Evolutionary conservation across 1,140 invertebrate species (phyloP), one percentile per base, ranked within the genome.

Genomic region (Cydia fagiglandana): DNA sequence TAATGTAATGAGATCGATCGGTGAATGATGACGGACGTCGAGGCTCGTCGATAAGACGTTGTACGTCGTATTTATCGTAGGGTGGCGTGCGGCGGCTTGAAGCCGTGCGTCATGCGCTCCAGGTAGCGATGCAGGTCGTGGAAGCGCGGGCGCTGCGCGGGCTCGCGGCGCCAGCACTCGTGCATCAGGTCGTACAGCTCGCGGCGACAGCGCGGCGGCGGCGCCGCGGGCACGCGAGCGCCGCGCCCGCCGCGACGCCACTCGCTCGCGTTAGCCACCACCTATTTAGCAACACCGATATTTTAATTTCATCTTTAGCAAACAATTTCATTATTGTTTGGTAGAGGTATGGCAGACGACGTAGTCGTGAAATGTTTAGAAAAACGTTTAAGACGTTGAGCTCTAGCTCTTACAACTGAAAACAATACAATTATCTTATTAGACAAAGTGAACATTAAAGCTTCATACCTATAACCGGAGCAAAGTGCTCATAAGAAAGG

Each of bases 151-250:
- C 98, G 94, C 85, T 96, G 96, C 6, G 94, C 89, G 70, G 97
- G 97, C 83, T 97, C 96, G 30, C 96, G 94, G 84, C 98, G 97
- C 98, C 98, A 99, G 89, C 98, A 99, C 86, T 98, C 97, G 77
- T 96, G 94, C 97, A 99, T 98, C 78, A 99, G 92, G 89, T 98
- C 97, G 92, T 97, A 98, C 77, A 98, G 97, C 89, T 98, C 97
- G 78, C 97, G 95, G 12, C 97, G 97, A 91, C 97, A 98, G 80
- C 97, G 96, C 81, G 96, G 95, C 30, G 97, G 97, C 76, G 96
- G 94, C 2, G 96, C 95, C 3, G 96, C 95, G 15, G 97, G 94
- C 73, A 90, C 89, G 34, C 88, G 82, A 0, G 89, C 87, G 2
- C 79, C 79, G 0, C 85, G 83, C 1, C 88, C 91, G 17, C 93